A percentile compares a stretch with the other conserved stretches of the same genome.
phyloP scores from a whole-genome alignment of 2,888 invertebrate genomes.

The Drymonia ruficornis region DNA sequence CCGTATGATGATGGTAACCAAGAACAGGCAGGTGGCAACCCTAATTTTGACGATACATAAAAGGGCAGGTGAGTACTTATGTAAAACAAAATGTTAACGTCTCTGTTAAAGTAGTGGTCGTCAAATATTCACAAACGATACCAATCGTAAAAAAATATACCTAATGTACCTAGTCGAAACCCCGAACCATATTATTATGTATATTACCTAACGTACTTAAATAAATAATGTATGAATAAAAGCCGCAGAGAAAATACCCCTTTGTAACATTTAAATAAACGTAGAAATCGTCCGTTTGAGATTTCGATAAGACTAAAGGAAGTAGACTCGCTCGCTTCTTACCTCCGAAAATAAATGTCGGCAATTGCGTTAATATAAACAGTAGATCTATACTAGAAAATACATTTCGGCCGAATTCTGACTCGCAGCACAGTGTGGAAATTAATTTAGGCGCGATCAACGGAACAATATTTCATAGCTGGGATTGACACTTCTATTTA shows the following conservation, averaged over 20 bases:
- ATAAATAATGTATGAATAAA: too few species aligned
- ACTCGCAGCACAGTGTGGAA: constrained; percentile 20
- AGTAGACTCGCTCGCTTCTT: constrained; percentile 10
- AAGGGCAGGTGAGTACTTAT: too few species aligned
- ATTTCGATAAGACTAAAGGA: constrained; percentile 11
- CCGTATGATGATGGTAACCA: too few species aligned
- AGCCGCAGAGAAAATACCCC: constrained; percentile 9
- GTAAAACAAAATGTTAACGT: too few species aligned
- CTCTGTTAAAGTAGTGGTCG: too few species aligned
- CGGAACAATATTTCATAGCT: constrained; percentile 24
- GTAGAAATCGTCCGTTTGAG: constrained; percentile 11
- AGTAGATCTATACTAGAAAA: constrained; percentile 24
- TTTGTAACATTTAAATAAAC: constrained; percentile 16
- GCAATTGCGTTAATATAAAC: constrained; percentile 38
- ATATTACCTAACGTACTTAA: too few species aligned
- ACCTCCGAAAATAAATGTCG: constrained; percentile 36
- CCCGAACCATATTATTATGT: too few species aligned
- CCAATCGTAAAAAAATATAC: too few species aligned
- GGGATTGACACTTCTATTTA: constrained; percentile 34
- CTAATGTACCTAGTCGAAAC: too few species aligned
- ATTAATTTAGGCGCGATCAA: constrained; percentile 26
- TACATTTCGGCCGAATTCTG: constrained; percentile 24
- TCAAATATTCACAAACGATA: too few species aligned
- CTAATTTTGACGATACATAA: too few species aligned
- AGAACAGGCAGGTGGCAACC: too few species aligned